Percentiles rank a stretch among this genome's conserved stretches.
phyloP scores from a whole-genome alignment of 2,888 invertebrate genomes.

The Sclerodermus sp. region DNA sequence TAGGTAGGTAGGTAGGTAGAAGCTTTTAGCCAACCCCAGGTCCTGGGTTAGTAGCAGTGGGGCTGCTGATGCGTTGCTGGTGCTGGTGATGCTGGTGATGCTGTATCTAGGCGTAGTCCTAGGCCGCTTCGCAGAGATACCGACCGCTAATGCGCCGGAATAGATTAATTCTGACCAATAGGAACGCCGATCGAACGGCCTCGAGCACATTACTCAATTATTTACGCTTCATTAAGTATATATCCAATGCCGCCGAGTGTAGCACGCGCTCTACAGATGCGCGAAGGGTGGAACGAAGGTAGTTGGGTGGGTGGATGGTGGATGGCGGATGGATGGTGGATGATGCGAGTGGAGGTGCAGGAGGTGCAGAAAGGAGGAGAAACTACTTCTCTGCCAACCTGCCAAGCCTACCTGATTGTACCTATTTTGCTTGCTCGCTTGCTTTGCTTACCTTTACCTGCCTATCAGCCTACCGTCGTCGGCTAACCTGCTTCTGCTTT shows the following conservation, averaged over 20 bases:
- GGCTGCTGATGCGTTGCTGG: neutral
- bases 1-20: too few species aligned
- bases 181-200: constrained; percentile 56
- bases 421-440: too few species aligned
- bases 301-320: too few species aligned
- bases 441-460: constrained; percentile 22
- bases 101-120: constrained; percentile 34
- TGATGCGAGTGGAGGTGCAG: constrained; percentile 27
- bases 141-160: constrained; percentile 56
- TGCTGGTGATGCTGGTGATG: neutral
- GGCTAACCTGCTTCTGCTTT: constrained; percentile 2
- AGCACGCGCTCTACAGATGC: constrained; percentile 29
- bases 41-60: too few species aligned
- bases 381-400: too few species aligned
- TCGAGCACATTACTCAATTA: constrained; percentile 59
- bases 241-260: constrained; percentile 56
- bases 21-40: too few species aligned
- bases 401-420: too few species aligned
- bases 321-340: constrained; percentile 18
- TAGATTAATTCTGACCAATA: constrained; percentile 59
- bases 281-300: constrained; percentile 9
- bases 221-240: constrained; percentile 59
- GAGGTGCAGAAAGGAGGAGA: constrained; percentile 9
- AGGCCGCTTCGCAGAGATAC: constrained; percentile 48
- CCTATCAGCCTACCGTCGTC: too few species aligned